These are phyloP conservation scores for Geopemphigus sp. DNA, from an alignment of 1,140 invertebrate genomes.

Conservation along the genomic window DNA sequence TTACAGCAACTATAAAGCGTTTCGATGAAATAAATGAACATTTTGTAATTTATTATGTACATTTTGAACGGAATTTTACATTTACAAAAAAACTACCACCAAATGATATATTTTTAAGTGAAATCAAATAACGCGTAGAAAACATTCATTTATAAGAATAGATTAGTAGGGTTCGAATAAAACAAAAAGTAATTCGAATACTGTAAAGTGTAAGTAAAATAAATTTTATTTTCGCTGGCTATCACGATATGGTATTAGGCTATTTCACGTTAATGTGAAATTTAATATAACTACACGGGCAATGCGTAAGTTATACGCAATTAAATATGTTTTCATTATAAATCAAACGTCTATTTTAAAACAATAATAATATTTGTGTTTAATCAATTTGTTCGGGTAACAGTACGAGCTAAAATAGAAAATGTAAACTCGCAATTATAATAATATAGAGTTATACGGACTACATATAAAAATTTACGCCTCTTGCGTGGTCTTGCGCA, in stretches of 20 bases:
- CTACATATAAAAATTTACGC: no score
- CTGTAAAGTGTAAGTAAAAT: background rate
- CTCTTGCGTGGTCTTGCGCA: no score
- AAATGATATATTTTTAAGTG: background rate
- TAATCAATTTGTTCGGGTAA: background rate
- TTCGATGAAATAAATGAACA: background rate
- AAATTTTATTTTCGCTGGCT: background rate
- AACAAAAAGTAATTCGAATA: background rate
- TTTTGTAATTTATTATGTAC: background rate
- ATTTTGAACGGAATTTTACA: background rate
- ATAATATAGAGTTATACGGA: background rate
- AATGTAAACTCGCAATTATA: background rate
- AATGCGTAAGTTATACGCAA: no score
- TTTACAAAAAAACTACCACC: background rate
- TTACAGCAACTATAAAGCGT: background rate
- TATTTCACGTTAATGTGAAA: background rate
- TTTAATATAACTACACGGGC: background rate
- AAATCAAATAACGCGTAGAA: background rate
- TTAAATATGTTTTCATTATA: no score
- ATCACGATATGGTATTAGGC: background rate
- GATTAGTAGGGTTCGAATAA: background rate
- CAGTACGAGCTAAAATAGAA: background rate
- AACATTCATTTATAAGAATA: background rate
- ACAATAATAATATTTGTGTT: background rate
- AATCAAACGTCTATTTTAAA: background rate